A percentile compares a stretch with the other conserved stretches of the same genome.
Conservation (phyloP, 2,113 vertebrate species). For the Rutilus rutilus region DNA sequence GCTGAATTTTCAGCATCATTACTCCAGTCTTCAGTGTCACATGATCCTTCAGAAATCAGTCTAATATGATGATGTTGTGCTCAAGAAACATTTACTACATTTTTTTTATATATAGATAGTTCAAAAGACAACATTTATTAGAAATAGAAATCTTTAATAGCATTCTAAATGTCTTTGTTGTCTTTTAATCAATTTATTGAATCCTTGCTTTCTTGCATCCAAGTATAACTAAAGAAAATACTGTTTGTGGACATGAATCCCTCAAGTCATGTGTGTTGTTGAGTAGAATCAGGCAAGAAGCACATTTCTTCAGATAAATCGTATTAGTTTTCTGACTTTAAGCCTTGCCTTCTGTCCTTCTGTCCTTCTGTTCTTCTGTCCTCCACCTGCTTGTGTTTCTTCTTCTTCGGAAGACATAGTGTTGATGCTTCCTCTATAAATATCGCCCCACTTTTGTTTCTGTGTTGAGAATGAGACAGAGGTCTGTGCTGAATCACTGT, state of each 20-base stretch:
- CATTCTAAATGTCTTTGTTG: not conserved
- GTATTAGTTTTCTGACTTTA: not conserved
- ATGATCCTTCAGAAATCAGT: not conserved
- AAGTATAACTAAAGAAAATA: no score
- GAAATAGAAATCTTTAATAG: not conserved
- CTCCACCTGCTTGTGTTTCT: not conserved
- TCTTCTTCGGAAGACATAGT: constrained; percentile 49
- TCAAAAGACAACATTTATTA: not conserved
- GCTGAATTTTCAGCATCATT: not conserved
- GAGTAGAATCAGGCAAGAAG: not conserved
- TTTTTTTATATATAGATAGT: not conserved
- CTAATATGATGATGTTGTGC: not conserved
- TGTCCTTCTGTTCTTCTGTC: not conserved
- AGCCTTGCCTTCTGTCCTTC: not conserved
- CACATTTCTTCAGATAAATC: not conserved
- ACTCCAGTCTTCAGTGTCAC: not conserved
- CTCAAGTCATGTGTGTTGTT: not conserved
- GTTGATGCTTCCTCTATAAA: constrained; percentile 67
- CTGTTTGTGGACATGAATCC: not conserved
- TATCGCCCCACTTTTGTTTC: constrained; percentile 67
- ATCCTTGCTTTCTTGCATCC: not conserved
- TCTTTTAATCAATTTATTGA: not conserved
- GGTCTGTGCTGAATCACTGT: constrained; percentile 64
- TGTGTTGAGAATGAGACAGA: constrained; percentile 5
- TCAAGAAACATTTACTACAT: not conserved